A percentile compares a stretch with the other conserved stretches of the same genome.
These are phyloP conservation scores for Stenodema calcarata DNA, from an alignment of 2,888 invertebrate species.

Conservation along the genomic window DNA sequence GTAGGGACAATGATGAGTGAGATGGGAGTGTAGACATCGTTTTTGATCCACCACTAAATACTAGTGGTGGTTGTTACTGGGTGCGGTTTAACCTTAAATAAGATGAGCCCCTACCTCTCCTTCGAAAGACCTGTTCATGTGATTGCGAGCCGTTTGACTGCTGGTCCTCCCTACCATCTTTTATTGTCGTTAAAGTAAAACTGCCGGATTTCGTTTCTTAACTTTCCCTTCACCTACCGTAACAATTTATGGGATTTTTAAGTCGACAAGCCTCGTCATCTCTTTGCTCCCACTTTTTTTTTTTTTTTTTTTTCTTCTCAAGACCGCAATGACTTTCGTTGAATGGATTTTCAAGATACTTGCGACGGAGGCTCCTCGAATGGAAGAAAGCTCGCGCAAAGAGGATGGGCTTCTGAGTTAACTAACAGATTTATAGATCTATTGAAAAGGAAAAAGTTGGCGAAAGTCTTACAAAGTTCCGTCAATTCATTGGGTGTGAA, in stretches of 20 bases:
- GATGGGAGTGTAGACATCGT: no score
- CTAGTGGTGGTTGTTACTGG: no score
- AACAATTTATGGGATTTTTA: neutral
- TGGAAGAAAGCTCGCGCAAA: neutral
- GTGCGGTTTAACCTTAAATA: no score
- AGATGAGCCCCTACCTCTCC: no score
- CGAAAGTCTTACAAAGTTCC: neutral
- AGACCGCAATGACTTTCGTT: neutral
- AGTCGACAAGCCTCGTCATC: neutral
- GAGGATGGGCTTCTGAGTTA: neutral
- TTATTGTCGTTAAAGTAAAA: neutral
- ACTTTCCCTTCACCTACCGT: neutral
- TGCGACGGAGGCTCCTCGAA: neutral
- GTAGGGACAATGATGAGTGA: no score
- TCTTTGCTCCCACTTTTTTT: neutral
- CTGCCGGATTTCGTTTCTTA: neutral
- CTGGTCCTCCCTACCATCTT: neutral
- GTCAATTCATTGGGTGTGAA: neutral
- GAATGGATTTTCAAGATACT: neutral
- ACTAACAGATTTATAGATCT: neutral
- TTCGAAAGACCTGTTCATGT: no score
- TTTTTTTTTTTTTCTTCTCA: neutral
- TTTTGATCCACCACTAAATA: no score
- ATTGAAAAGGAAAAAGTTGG: neutral
- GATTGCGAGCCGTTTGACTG: neutral